phyloP scores from a whole-genome alignment of 2,797 vertebrate species.

The Odontamblyopus rebecca region DNA sequence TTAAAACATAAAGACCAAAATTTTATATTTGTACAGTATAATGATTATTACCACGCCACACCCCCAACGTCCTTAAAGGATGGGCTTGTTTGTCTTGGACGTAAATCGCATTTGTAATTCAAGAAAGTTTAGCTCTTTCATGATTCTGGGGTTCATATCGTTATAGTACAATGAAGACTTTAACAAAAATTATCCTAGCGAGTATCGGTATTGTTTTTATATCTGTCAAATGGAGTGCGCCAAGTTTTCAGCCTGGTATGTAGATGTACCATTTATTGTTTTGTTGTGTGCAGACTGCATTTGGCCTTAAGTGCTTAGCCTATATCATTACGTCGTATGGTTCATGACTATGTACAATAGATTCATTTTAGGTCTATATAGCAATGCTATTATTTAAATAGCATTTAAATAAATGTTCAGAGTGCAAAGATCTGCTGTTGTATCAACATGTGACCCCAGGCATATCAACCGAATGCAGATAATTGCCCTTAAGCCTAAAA shows the following conservation, averaged over 20 bases:
- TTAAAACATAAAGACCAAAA: neutral
- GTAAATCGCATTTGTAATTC: neutral
- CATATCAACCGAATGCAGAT: too few species aligned
- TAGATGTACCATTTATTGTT: neutral
- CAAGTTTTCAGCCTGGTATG: slow-evolving; percentile 68
- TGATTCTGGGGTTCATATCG: neutral
- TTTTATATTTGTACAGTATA: too few species aligned
- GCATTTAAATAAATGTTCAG: too few species aligned
- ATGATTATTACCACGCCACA: neutral
- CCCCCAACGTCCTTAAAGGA: neutral
- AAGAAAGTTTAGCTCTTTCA: neutral
- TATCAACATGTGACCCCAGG: too few species aligned
- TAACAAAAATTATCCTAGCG: slow-evolving; percentile 40
- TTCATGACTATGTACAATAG: too few species aligned
- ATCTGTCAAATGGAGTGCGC: slow-evolving; percentile 59
- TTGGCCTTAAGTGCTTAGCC: neutral
- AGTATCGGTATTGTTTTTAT: slow-evolving; percentile 48
- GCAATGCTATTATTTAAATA: too few species aligned
- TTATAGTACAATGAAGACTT: slow-evolving; percentile 46
- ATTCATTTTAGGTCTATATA: too few species aligned
- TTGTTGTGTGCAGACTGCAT: neutral
- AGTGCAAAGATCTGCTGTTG: too few species aligned
- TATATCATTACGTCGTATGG: too few species aligned
- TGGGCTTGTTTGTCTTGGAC: neutral
- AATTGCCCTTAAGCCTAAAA: too few species aligned